Base-by-base conservation (phyloP, 2,888 invertebrate species). In the Dryobotodes eremita region DNA sequence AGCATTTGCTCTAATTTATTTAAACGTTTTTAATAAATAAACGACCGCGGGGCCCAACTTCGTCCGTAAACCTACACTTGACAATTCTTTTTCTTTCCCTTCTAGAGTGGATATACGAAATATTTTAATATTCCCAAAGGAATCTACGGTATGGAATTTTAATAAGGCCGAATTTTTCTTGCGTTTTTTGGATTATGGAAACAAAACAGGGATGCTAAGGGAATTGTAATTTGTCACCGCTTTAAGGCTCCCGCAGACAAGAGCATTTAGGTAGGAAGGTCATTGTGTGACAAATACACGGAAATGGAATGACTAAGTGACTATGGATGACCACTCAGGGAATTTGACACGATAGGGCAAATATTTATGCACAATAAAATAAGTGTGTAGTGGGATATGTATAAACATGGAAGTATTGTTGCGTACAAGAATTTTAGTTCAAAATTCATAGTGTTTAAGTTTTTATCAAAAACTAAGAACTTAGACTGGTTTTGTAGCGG, bases 121-220 rank as follows among this genome's bases (percentile, higher is more conserved):
- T 82, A 86, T 89, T 89, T 88, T 88, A 89, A 89, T 89, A 90
- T 89, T 82, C 86, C 64, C 83, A 77, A 77, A 80, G 80, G 89
- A 85, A 89, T 87, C 42, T 68, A 66, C 69, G 78, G 76, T 76
- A 73, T 80, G 84, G 87, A 90, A 88, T 89, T 88, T 89, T 90
- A 89, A 89, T 88, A 90, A 85, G 85, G 17, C 81, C 72, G 77
- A 82, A 71, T 89, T 89, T 87, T 86, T 82, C 17, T 75, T 42
- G 71, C 75, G 64, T 20, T 87, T 71, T 77, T 26, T 8, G 64
- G 65, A 50, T 64, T 31, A 64, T 11, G 66, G 57, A 62, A 78
- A 73, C 78, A 73, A 83, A 77, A 59, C n/a, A 59, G 57, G 53
- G 31, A 26, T 61, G 26, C 11, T 23, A 36, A 0, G 59, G 81